phyloP scores from a whole-genome alignment of 2,888 invertebrate species.

The Euproctis similis region DNA sequence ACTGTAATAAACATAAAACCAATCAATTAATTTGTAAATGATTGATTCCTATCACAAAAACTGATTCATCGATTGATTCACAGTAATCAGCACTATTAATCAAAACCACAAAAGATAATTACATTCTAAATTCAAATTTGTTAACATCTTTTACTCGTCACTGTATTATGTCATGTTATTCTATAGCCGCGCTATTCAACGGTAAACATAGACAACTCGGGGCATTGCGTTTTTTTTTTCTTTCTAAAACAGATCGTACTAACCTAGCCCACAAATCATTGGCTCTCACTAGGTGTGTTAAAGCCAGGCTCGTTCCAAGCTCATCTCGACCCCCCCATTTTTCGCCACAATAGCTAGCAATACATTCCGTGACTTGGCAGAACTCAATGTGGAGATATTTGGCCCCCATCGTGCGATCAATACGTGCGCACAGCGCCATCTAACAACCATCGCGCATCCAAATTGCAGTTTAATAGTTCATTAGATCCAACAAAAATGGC shows the following conservation, averaged over 20 bases:
- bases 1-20: no score
- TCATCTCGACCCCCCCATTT: constrained; percentile 63
- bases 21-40: no score
- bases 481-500: constrained; percentile 74
- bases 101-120: no score
- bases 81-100: no score
- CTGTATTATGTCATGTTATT: no score
- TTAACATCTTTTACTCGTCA: no score
- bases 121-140: no score
- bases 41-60: no score
- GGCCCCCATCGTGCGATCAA: constrained; percentile 66
- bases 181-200: no score
- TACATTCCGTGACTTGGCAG: constrained; percentile 75
- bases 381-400: constrained; percentile 61
- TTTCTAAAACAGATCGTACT: constrained; percentile 7
- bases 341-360: constrained; percentile 73
- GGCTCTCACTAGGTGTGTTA: constrained; percentile 26
- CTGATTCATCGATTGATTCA: no score
- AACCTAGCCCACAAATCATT: constrained; percentile 21
- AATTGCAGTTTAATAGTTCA: constrained; percentile 76
- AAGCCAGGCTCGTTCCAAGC: constrained; percentile 41
- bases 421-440: constrained; percentile 72
- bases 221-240: no score
- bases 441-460: constrained; percentile 69
- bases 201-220: no score